Percentiles rank a stretch among this genome's conserved stretches.
These are phyloP conservation scores for Ornithoptera priamus DNA, from an alignment of 2,888 invertebrate species.

Conservation along the genomic window DNA sequence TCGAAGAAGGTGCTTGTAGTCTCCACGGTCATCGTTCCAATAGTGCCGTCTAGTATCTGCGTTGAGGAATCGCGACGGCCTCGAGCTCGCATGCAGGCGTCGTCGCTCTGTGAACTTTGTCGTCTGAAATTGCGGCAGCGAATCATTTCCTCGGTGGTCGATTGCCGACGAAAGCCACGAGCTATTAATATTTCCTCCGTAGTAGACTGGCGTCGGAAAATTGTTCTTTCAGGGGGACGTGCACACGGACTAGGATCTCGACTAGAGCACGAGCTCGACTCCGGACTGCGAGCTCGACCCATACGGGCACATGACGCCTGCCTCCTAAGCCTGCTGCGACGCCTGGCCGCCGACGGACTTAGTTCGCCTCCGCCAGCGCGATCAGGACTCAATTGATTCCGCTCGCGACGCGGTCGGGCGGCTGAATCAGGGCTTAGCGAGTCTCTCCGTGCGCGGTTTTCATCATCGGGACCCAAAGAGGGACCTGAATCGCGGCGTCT, in stretches of 20 bases:
- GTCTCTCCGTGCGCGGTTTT: constrained; percentile 88
- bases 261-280: constrained; percentile 88
- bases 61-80: constrained; percentile 92
- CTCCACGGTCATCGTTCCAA: constrained; percentile 95
- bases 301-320: constrained; percentile 88
- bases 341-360: constrained; percentile 86
- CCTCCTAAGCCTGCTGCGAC: constrained; percentile 84
- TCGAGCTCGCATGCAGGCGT: constrained; percentile 83
- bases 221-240: constrained; percentile 83
- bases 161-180: constrained; percentile 92
- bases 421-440: constrained; percentile 95
- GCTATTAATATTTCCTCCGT: constrained; percentile 95
- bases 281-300: constrained; percentile 82
- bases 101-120: constrained; percentile 94
- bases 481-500: constrained; percentile 90
- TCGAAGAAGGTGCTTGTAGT: constrained; percentile 95
- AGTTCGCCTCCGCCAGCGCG: constrained; percentile 89
- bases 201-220: constrained; percentile 92
- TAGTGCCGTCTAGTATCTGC: constrained; percentile 94
- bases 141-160: constrained; percentile 96
- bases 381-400: constrained; percentile 89
- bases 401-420: constrained; percentile 86
- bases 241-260: constrained; percentile 91
- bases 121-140: constrained; percentile 94
- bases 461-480: constrained; percentile 90